phyloP scores from a whole-genome alignment of 2,888 invertebrate species.

The Limenitis camilla region DNA sequence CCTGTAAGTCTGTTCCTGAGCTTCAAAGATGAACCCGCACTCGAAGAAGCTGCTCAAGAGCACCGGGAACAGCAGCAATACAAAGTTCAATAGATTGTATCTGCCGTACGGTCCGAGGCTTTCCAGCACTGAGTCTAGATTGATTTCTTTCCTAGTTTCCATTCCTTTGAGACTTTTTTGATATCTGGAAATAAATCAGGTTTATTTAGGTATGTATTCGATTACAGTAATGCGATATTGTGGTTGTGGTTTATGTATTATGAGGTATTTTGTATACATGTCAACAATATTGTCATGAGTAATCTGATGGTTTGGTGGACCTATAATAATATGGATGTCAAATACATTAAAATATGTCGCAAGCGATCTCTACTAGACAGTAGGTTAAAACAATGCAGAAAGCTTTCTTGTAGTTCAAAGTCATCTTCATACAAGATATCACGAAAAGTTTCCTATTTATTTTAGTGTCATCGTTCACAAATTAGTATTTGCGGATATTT shows the following conservation, averaged over 20 bases:
- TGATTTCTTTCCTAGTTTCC: slow-evolving; percentile 61
- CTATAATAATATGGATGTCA: no score
- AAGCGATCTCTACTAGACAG: no score
- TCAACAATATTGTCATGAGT: no score
- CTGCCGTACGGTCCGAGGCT: slow-evolving; percentile 63
- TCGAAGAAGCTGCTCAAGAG: slow-evolving; percentile 63
- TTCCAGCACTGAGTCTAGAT: slow-evolving; percentile 62
- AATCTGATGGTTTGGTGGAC: no score
- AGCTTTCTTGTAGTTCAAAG: no score
- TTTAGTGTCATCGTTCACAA: no score
- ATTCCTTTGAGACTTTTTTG: slow-evolving; percentile 30
- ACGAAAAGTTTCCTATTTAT: no score
- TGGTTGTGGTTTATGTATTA: neutral
- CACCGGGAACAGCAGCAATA: slow-evolving; percentile 55
- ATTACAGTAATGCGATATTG: slow-evolving; percentile 1
- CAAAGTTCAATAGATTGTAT: slow-evolving; percentile 63
- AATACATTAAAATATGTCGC: no score
- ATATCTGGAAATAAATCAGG: slow-evolving; percentile 17
- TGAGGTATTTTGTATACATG: neutral
- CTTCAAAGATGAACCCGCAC: slow-evolving; percentile 67
- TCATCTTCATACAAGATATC: no score
- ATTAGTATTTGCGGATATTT: no score
- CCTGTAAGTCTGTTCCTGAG: slow-evolving; percentile 57
- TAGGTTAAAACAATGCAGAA: no score
- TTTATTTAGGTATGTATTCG: slow-evolving; percentile 3